Base-by-base conservation (phyloP, 2,888 invertebrate genomes). In the Macroteleia sp. region DNA sequence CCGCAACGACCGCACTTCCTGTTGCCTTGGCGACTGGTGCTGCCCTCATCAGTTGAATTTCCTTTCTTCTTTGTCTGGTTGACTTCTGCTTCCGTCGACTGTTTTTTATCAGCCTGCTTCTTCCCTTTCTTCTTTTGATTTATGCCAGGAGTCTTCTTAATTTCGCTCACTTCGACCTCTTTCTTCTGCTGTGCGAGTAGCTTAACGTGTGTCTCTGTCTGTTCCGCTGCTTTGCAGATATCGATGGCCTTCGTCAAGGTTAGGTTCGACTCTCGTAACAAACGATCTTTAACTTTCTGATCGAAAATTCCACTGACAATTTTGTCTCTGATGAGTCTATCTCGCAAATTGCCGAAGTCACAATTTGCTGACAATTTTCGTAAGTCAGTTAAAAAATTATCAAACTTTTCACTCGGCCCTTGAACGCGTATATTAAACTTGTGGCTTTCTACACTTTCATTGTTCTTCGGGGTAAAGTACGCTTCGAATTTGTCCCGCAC, bases 291-390 rank as follows among this genome's bases (percentile, higher is more conserved):
- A 19, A 84, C 8, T 5, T 50, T 39, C 9, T 48, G 46, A 48
- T 83, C 73, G 17, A 9, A 19, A 8, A 83, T 74, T 3, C 82
- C 80, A 28, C 64, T 77, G 0, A 85, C 76, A 2, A 85, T 81
- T 57, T 81, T 59, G 42, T 84, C 83, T 69, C 67, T 67, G 3
- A 84, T 83, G 6, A 84, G 10, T 17, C 82, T 79, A 20, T 83
- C 85, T 61, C 76, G 66, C 12, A 77, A 56, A 6, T 16, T 36
- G 10, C 77, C 79, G 54, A 85, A 84, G 9, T 64, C 76, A 82
- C 81, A 85, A n/a, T 62, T 46, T n/a, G 50, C 56, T 61, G 80
- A 79, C 10, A 81, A 34, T 39, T 59, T 81, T 44, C 77, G 78
- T 10, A 84, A 41, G 17, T 83, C 80, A 5, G 82, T 84, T 28